Conservation (phyloP, 2,113 vertebrate species). For the Collichthys lucidus region DNA sequence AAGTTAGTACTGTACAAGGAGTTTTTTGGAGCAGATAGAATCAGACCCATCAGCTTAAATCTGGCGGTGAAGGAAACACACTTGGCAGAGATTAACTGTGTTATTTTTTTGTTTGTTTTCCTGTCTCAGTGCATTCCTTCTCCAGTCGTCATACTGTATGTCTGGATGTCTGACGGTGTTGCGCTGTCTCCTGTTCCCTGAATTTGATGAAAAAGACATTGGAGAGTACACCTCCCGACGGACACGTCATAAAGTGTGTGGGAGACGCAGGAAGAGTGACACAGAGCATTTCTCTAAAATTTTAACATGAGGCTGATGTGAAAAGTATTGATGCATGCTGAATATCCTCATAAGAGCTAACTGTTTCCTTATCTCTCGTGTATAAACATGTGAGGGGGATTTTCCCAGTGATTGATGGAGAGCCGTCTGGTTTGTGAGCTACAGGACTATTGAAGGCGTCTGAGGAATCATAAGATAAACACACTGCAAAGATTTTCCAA, state of each 20-base stretch:
- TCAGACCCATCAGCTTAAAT: slow-evolving; percentile 43
- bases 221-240: slow-evolving; percentile 56
- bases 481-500: slow-evolving; percentile 39
- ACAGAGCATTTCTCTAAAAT: slow-evolving; percentile 44
- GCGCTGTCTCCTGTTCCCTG: slow-evolving; percentile 48
- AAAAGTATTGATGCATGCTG: slow-evolving; percentile 48
- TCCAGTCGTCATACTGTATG: slow-evolving; percentile 29
- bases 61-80: slow-evolving; percentile 27
- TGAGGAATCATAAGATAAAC: slow-evolving; percentile 43
- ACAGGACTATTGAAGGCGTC: slow-evolving; percentile 11
- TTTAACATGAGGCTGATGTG: slow-evolving; percentile 52
- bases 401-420: slow-evolving; percentile 42
- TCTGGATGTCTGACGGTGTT: slow-evolving; percentile 60
- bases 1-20: slow-evolving; percentile 44
- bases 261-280: slow-evolving; percentile 50
- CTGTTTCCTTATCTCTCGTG: slow-evolving; percentile 46
- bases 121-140: slow-evolving; percentile 49
- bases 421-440: slow-evolving; percentile 21
- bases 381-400: slow-evolving; percentile 43
- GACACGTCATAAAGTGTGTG: slow-evolving; percentile 44
- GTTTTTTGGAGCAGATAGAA: slow-evolving; percentile 54
- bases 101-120: slow-evolving; percentile 39
- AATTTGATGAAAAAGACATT: slow-evolving; percentile 60
- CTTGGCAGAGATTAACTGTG: slow-evolving; percentile 45
- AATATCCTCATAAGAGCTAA: slow-evolving; percentile 34